Base-by-base conservation (phyloP, 2,888 invertebrate species). In the Athripsodes cinereus region DNA sequence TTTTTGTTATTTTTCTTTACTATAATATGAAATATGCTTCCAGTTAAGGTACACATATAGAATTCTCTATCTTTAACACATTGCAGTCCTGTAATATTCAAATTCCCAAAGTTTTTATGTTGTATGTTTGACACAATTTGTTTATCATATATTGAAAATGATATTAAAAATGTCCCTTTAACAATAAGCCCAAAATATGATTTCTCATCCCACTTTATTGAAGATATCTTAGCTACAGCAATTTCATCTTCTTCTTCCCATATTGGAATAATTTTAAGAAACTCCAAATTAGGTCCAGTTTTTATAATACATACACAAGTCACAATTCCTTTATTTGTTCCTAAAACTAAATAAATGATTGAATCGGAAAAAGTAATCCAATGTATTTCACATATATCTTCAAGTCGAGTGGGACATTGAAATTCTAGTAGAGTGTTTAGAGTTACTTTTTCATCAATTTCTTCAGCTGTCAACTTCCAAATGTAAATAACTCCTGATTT, bases 171-270 rank as follows among this genome's bases (percentile, higher is more conserved):
- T 2, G 55, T 49, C 11, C 35, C 46, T 22, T 61, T 61, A 2
- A 48, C 34, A 5, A 56, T n/a, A n/a, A 61, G 22, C 1, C 58
- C 44, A 19, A 46, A 58, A 10, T 13, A 21, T 18, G 6, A 13
- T 13, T 53, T 40, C 19, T 22, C 26, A 11, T 22, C 26, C 52
- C 53, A 56, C 2, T 52, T 18, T 5, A 49, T 31, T 18, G 58
- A 53, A 6, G 16, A 22, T 18, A 58, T 50, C 13, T 46, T 47
- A n/a, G 53, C 21, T 13, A 58, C 51, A 2, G 20, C 31, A 2
- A 61, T 18, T n/a, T 56, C 52, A 34, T 61, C 61, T 20, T 46
- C 40, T 1, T 61, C 61, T 6, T 52, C 18, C 58, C 58, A 61
- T 11, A 58, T 10, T 16, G 22, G 20, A 1, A n/a, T 22, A n/a